Base-by-base conservation (phyloP, 2,797 vertebrate genomes). In the Bryconaethiops microstoma region DNA sequence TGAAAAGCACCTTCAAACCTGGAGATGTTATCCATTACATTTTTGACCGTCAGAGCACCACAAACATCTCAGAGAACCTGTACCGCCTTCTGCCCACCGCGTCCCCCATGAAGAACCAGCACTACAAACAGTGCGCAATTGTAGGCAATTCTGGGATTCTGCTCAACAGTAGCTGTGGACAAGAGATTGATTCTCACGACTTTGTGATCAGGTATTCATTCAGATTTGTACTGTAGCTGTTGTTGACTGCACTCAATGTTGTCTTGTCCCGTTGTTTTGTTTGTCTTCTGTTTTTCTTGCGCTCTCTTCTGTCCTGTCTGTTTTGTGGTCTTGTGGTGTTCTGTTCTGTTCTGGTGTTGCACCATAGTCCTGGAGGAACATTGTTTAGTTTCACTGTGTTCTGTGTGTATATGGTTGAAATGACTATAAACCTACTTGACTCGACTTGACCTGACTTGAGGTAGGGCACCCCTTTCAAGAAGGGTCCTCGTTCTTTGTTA, bases 101-200 rank as follows among this genome's bases (percentile, higher is more conserved):
- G 0, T 98, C 97, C 0, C 97, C 97, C 0, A 93, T 98, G 90
- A 98, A 97, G 89, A 96, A 96, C 89, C 97, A 95, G 70, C 95
- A 96, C 85, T 96, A 97, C 89, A 92, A 89, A 82, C 94, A 92
- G 25, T 99, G 97, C 0, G 97, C 97, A 89, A 97, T 99, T 0
- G 97, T 99, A 71, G 97, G 97, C 60, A 99, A 99, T 91, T 99
- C 97, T 0, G 97, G 97, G 55, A 95, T 98, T 84, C 91, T 99
- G 87, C 93, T 98, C 73, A 97, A 97, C 93, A 99, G 97, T 0
- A 95, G 96, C 92, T 99, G 97, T 0, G 97, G 97, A 42, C 89
- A 88, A 0, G 96, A 99, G 89, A 99, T 99, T 0, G 97, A 99
- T 4, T 93, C 93, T 0, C 96, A 99, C 86, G 96, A 96, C 92